These are phyloP conservation scores for Steinernema carpocapsae DNA, from an alignment of 2,888 invertebrate species.

Conservation along the genomic window DNA sequence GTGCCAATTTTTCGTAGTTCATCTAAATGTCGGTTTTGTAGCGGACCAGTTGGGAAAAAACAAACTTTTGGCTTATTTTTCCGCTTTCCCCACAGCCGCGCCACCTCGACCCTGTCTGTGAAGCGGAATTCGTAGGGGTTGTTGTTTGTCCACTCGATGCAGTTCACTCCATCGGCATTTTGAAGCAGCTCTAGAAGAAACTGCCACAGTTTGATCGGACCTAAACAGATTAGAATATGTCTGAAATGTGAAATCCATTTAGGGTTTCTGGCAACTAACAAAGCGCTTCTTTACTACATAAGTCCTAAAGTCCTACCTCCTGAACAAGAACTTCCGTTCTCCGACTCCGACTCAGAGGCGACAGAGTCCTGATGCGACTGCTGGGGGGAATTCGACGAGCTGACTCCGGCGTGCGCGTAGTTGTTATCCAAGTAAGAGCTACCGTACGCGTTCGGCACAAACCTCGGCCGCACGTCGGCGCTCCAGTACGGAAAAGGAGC, in stretches of 20 bases:
- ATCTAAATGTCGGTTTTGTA: conserved; percentile 6
- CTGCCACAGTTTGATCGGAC: conserved; percentile 35
- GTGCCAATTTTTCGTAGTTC: conserved; percentile 33
- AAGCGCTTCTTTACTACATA: too few species aligned
- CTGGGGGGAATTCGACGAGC: conserved; percentile 1
- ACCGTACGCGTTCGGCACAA: not conserved
- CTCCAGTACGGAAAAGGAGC: conserved; percentile 18
- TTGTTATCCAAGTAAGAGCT: not conserved
- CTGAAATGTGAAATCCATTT: not conserved
- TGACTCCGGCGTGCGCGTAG: not conserved
- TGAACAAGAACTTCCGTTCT: not conserved
- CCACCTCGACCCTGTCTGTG: conserved; percentile 24
- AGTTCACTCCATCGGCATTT: conserved; percentile 10
- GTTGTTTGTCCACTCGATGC: conserved; percentile 35
- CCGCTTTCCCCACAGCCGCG: conserved; percentile 29
- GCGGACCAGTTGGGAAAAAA: too few species aligned
- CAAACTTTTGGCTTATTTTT: conserved; percentile 35
- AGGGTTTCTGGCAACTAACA: too few species aligned
- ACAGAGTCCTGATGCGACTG: not conserved
- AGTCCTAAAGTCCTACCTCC: not conserved
- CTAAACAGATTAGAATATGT: not conserved
- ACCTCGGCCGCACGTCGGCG: not conserved
- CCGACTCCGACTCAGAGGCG: conserved; percentile 6
- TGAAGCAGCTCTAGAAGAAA: conserved; percentile 29
- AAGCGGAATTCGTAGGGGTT: conserved; percentile 30